These are phyloP conservation scores for Garrulus glandarius DNA, from an alignment of 2,797 vertebrate genomes.

Conservation along the genomic window DNA sequence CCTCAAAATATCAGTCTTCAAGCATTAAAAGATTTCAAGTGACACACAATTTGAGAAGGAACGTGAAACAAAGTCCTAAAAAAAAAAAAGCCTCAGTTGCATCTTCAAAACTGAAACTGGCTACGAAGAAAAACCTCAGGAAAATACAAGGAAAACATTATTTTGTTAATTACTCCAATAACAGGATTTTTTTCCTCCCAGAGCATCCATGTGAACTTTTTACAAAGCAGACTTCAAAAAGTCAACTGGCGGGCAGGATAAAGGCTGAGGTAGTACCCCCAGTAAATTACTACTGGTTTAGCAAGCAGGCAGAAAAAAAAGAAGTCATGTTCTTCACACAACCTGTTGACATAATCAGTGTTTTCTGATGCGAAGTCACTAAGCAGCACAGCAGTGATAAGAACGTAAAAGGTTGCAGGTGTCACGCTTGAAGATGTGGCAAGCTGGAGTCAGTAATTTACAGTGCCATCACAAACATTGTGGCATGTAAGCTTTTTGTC, in stretches of 20 bases:
- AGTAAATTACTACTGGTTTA: not conserved
- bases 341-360: not conserved
- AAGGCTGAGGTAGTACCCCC: not conserved
- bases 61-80: not conserved
- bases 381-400: not conserved
- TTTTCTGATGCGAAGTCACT: not conserved
- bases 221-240: not conserved
- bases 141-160: not conserved
- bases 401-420: not conserved
- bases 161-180: not conserved
- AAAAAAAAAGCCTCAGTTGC: not conserved
- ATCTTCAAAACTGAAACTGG: not conserved
- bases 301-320: not conserved
- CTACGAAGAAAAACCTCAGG: not conserved
- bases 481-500: not conserved
- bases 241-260: not conserved
- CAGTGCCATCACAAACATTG: not conserved
- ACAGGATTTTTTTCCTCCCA: not conserved
- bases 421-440: not conserved
- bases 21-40: not conserved
- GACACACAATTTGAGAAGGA: not conserved
- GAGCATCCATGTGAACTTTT: accelerated
- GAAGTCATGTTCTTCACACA: not conserved
- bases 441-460: not conserved
- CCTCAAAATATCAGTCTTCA: not conserved